Evolutionary conservation across 2,797 vertebrate genomes (phyloP), one percentile per base, ranked within the genome.

Genomic region (Gobionotothen gibberifrons): DNA sequence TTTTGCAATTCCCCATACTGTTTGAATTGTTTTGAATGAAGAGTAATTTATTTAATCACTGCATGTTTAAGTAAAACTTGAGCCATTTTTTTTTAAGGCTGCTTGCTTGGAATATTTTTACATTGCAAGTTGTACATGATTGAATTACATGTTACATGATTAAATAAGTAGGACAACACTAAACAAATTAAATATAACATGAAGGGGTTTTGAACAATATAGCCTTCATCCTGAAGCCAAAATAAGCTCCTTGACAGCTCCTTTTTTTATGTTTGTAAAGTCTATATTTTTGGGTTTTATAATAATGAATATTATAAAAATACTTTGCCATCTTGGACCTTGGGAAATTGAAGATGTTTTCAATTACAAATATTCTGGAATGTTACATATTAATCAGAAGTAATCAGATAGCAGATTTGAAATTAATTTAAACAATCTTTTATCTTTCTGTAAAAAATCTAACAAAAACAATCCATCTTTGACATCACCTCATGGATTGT

Each of bases 401-500:
- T 17, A 15, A 65, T 58, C 13, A 13, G 11, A 14, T 48, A 7
- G 52, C 36, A 1, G 15, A 49, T 47, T 1, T 0, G 17, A 16
- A 26, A 43, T 43, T 3, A 32, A 56, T 40, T 36, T 29, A 5
- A 56, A 52, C 5, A 39, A 44, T 19, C 2, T 36, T 36, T 36
- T 36, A 26, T 36, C 32, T 8, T 36, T 36, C 8, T 36, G 32
- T 36, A 9, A 36, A 36, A 36, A 36, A 36, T 36, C 8, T 9
- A 1, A 36, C 32, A 36, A 7, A 36, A 36, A 36, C 32, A 8
- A 36, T 36, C 32, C 32, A 36, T 36, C 32, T 36, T 36, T 6
- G 5, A 36, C 29, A 63, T 49, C 43, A 67, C 40, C 63, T 61
- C 10, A 14, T 59, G 51, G 32, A 47, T 21, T 60, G 14, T 66